These are phyloP conservation scores for Andrena haemorrhoa DNA, from an alignment of 2,888 invertebrate genomes.

Conservation along the genomic window DNA sequence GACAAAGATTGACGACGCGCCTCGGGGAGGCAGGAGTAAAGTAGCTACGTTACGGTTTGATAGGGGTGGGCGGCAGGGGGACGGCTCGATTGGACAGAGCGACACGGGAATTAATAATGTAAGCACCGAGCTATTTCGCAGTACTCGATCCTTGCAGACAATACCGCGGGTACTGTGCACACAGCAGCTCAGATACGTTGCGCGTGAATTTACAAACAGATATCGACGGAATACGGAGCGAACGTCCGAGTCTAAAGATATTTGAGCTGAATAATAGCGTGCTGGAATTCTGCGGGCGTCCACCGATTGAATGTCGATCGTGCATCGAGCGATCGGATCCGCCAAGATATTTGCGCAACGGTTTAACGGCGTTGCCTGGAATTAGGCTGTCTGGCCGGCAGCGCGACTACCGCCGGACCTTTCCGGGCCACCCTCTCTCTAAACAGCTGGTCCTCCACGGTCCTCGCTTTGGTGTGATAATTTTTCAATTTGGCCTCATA, in stretches of 20 bases:
- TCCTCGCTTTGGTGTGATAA: constrained; percentile 82
- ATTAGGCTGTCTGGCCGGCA: constrained; percentile 51
- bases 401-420: constrained; percentile 43
- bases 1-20: constrained; percentile 31
- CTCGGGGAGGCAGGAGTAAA: constrained; percentile 19
- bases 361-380: constrained; percentile 36
- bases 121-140: constrained; percentile 60
- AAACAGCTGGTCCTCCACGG: constrained; percentile 67
- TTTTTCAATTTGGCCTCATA: constrained; percentile 84
- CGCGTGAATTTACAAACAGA: constrained; percentile 64
- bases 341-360: constrained; percentile 12
- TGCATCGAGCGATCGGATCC: constrained; percentile 10
- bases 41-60: constrained; percentile 26
- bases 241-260: constrained; percentile 43
- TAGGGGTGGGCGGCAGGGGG: neutral
- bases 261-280: constrained; percentile 22
- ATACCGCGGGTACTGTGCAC: constrained; percentile 50
- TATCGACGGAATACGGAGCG: constrained; percentile 54
- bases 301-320: constrained; percentile 19
- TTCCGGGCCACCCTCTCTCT: constrained; percentile 70
- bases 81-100: constrained; percentile 50
- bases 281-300: neutral
- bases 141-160: constrained; percentile 58
- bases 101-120: constrained; percentile 68
- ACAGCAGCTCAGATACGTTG: constrained; percentile 50